phyloP scores from a whole-genome alignment of 2,113 vertebrate species.

The Vanacampus margaritifer region DNA sequence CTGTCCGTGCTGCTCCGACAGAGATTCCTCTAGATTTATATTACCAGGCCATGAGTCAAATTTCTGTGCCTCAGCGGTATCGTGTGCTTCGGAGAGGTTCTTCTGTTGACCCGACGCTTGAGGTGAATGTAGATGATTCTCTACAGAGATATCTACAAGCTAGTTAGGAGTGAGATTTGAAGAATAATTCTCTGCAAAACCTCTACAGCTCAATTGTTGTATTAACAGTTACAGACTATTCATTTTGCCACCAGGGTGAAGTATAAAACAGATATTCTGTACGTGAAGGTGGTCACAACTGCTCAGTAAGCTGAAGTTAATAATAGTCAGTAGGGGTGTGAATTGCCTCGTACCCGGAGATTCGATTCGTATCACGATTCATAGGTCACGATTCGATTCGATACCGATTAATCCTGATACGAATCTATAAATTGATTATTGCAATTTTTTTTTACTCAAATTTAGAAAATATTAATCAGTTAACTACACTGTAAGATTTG shows the following conservation, averaged over 20 bases:
- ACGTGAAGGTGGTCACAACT: no score
- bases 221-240: neutral
- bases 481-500: no score
- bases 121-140: constrained; percentile 45
- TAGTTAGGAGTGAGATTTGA: constrained; percentile 16
- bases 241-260: neutral
- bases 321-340: no score
- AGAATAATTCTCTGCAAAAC: constrained; percentile 2
- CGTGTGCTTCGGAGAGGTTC: constrained; percentile 22
- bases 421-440: no score
- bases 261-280: neutral
- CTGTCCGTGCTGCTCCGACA: constrained; percentile 45
- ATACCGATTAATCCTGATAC: no score
- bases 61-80: constrained; percentile 23
- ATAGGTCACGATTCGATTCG: no score
- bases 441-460: no score
- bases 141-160: constrained; percentile 11
- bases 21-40: constrained; percentile 53
- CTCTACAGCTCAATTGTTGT: neutral
- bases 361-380: no score
- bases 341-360: no score
- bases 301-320: no score
- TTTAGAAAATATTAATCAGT: no score
- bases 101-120: constrained; percentile 37
- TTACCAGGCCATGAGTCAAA: constrained; percentile 44